A percentile compares a stretch with the other conserved stretches of the same genome.
Evolutionary conservation across 2,888 invertebrate genomes (phyloP).

Genomic region (Ceraclea dissimilis): DNA sequence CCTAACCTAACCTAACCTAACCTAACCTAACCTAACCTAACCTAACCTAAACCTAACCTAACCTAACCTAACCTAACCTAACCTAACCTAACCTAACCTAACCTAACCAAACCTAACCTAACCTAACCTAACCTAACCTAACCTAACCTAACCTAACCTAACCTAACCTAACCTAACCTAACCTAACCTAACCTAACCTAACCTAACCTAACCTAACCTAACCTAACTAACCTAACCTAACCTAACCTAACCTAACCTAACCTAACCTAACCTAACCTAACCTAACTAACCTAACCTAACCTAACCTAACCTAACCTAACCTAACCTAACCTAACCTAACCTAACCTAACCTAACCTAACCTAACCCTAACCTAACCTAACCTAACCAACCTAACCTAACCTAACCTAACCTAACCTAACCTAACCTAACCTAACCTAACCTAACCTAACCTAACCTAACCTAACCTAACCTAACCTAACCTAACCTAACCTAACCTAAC

Average conservation of each 20-base stretch:
- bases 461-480: neutral
- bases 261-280: conserved; percentile 6
- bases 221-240: conserved; percentile 2
- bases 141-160: conserved; percentile 8
- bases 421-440: conserved; percentile 1
- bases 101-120: neutral
- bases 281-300: conserved; percentile 7
- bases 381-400: conserved; percentile 2
- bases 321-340: conserved; percentile 15
- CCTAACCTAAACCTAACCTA: too few relatives aligned
- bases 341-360: conserved; percentile 20
- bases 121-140: neutral
- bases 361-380: too few relatives aligned
- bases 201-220: conserved; percentile 7
- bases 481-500: neutral
- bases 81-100: conserved; percentile 7
- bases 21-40: conserved; percentile 9
- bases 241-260: conserved; percentile 6
- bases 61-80: conserved; percentile 8
- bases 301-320: conserved; percentile 13
- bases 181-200: conserved; percentile 7
- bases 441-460: neutral
- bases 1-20: conserved; percentile 13
- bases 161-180: conserved; percentile 7
- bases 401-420: conserved; percentile 16